Base-by-base conservation (phyloP, 2,797 vertebrate species). In the Typhlichthys eigenmanni region DNA sequence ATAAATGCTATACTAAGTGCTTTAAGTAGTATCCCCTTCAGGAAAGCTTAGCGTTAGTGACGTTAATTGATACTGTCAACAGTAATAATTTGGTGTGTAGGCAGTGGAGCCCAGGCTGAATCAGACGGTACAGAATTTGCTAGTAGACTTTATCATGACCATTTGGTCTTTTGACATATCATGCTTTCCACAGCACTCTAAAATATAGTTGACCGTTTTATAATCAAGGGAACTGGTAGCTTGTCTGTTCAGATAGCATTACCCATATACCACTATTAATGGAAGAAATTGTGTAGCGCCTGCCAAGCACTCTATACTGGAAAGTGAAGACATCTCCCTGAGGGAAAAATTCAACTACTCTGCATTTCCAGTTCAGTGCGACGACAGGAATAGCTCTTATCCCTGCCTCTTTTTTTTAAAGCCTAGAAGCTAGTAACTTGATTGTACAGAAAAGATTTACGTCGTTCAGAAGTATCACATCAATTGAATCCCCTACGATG, bases 171-270 rank as follows among this genome's bases (percentile, higher is more conserved):
- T 43, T 47, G 68, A 69, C 59, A 64, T 43, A 19, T 5, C 13
- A 62, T 66, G 46, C 34, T 38, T 38, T 38, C 34, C 2, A 38
- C 34, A 38, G 34, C 6, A 7, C 34, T 38, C 34, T 38, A 34
- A 13, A 47, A 55, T 76, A 67, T 66, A 66, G 45, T 62, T 61
- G 79, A 67, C 86, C 1, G 82, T 89, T 91, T 70, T 62, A 69
- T 84, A 87, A 87, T 89, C 84, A 59, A 70, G 56, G 56, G 55
- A 50, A 60, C 52, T 81, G 78, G 83, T 58, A 69, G 72, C 62
- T 64, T 85, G 76, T 60, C 68, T 69, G 78, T 78, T 79, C 57
- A 88, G 85, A 91, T 88, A 77, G 61, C 75, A 71, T 78, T 73
- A 66, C 65, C 49, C 76, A 82, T 80, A 38, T 38, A 8, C 51